phyloP scores from a whole-genome alignment of 2,888 invertebrate genomes.

The Diaperis boleti region DNA sequence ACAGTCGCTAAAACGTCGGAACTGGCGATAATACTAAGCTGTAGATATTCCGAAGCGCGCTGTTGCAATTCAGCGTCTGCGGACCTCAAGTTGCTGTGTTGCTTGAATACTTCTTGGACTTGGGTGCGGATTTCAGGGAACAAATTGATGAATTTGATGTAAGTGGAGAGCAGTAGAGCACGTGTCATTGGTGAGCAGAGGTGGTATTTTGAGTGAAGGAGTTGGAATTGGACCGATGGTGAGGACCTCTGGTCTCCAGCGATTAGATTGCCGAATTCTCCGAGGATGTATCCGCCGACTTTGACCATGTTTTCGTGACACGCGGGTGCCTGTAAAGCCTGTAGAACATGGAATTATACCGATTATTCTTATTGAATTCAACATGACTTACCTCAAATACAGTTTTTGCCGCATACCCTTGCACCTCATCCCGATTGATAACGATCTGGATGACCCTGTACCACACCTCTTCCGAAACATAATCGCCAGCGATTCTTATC shows the following conservation, averaged over 20 bases:
- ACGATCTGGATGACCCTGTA: conserved; percentile 99
- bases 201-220: conserved; percentile 99
- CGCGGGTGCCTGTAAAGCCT: conserved; percentile 97
- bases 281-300: conserved; percentile 98
- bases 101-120: conserved; percentile 92
- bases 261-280: conserved; percentile 99
- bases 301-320: conserved; percentile 99
- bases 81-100: conserved; percentile 95
- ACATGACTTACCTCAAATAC: conserved; percentile 85
- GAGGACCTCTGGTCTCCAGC: conserved; percentile 98
- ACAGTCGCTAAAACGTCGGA: conserved; percentile 98
- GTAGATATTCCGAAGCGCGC: conserved; percentile 97
- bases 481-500: conserved; percentile 99
- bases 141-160: conserved; percentile 98
- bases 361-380: not conserved
- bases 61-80: conserved; percentile 99
- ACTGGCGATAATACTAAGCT: conserved; percentile 95
- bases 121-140: conserved; percentile 98
- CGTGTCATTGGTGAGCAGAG: conserved; percentile 97
- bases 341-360: not conserved
- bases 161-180: conserved; percentile 95
- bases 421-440: conserved; percentile 99
- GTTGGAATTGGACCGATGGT: conserved; percentile 96
- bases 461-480: conserved; percentile 99
- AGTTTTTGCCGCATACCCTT: conserved; percentile 99